Base-by-base conservation (phyloP, 2,888 invertebrate species). In the Allolobophora icterica region DNA sequence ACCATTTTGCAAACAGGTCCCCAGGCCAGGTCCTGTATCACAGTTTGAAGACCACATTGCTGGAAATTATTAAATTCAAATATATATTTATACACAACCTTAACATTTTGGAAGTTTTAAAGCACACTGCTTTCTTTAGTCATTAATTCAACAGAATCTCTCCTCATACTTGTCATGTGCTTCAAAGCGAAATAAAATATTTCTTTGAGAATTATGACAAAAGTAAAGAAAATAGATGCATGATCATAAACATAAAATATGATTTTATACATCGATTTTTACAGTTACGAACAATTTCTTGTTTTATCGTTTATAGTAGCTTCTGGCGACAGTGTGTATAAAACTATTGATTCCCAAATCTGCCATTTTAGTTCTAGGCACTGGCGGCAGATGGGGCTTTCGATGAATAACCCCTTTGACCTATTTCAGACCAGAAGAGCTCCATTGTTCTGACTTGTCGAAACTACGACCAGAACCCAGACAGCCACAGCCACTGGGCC, bases 361-460 rank as follows among this genome's bases (percentile, higher is more conserved):
- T 71, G 71, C 71, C 71, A 71, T 71, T 71, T n/a, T 71, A 71
- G 71, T 71, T 71, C 71, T 71, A 71, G 71, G 71, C 71, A 71
- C 71, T 71, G 71, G 71, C 71, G 71, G 71, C 71, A 71, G 30
- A 71, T 17, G 0, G 71, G n/a, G 30, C 30, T 71, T 24, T 71
- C 71, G 71, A 71, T 71, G 71, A n/a, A 30, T n/a, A 17, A 71
- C 24, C n/a, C n/a, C n/a, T 24, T 52, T 52, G 52, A 52, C 52
- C 52, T 24, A 24, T 52, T 15, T 52, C 52, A 21, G 24, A 52
- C 52, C 21, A 52, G 24, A 52, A 21, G 24, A 21, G 24, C 2
- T 52, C 21, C 17, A 52, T 52, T 71, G 71, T 71, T n/a, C 30
- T 30, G 30, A 71, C 30, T 71, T 71, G n/a, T 71, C 30, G n/a